Base-by-base conservation (phyloP, 2,888 invertebrate species). In the Lasioglossum pauxillum region DNA sequence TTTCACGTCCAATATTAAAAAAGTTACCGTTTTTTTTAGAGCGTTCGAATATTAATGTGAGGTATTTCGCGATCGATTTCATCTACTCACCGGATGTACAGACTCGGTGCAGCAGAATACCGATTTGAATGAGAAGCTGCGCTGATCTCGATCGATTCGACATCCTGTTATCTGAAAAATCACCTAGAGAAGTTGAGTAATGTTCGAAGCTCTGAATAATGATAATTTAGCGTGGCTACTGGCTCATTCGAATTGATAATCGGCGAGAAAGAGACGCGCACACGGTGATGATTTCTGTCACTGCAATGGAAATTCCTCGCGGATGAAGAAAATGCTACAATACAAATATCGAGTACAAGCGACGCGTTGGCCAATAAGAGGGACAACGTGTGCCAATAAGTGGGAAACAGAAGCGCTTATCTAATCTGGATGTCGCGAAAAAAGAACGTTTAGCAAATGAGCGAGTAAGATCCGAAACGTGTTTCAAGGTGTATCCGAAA, bases 61-160 rank as follows among this genome's bases (percentile, higher is more conserved):
- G 12, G 60, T n/a, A 27, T 60, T 60, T 27, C 60, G 10, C 60
- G n/a, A 27, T 60, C 27, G 14, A 27, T 60, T 60, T 31, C 31
- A 1, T 64, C 19, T 35, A 78, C 82, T 88, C 64, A 90, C 91
- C 88, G 12, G 90, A 75, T 16, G 10, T 5, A 41, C 75, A 81
- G 67, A 38, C 7, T 27, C 27, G 69, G n/a, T 81, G 27, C 35
- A 88, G 3, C 14, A 90, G 44, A n/a, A 44, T 44, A 27, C 2
- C 64, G 19, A 83, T 27, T 49, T 76, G 19, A 31, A 78, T 27
- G 7, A 85, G 57, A 19, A 85, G 12, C 4, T 82, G 23, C 7
- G 85, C 69, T 64, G 7, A 35, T 35, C 31, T 8, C 31, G 31
- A 64, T 41, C 75, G 38, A 27, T 27, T 12, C n/a, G n/a, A 72